Base-by-base conservation (phyloP, 2,113 vertebrate species). In the Epinephelus moara region DNA sequence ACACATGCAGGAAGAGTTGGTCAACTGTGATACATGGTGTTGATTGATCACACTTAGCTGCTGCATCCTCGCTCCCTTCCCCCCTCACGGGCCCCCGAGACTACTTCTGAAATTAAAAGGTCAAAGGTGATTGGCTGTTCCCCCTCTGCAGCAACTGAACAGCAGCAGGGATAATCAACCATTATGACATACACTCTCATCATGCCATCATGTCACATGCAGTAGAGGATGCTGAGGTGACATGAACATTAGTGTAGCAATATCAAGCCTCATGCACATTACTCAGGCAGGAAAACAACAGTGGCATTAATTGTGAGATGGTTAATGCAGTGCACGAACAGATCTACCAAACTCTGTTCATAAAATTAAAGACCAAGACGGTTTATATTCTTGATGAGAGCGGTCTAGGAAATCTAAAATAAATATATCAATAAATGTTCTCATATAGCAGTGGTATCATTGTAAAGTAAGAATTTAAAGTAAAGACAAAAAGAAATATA, bases 1-100 rank as follows among this genome's bases (percentile, higher is more conserved):
- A 86, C 92, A 92, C 85, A 84, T 72, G 33, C 67, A 80, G 75
- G 60, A 78, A 49, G 75, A 69, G 45, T 33, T 81, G 84, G 77
- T 85, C 80, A 85, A 74, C 63, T 85, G 82, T 85, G 84, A 85
- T 74, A 57, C 81, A 81, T 73, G 69, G 84, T 82, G 85, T 88
- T 88, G 89, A 93, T 82, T 91, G 87, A 93, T 88, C 84, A 89
- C 79, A 89, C 82, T 84, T 70, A 77, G 66, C 84, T 70, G 73
- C 40, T n/a, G 70, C 71, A 75, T 80, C 64, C 49, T 55, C 60
- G 18, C 23, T 45, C 45, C 49, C 77, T 15, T 25, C 56, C 59
- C 64, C 27, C 25, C 3, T 1, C 19, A 37, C 13, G 1, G 37
- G 60, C 89, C 77, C 82, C 3, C 6, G 79, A 89, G 85, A 89